phyloP scores from a whole-genome alignment of 1,140 invertebrate species.

The Lordiphosa mommai region DNA sequence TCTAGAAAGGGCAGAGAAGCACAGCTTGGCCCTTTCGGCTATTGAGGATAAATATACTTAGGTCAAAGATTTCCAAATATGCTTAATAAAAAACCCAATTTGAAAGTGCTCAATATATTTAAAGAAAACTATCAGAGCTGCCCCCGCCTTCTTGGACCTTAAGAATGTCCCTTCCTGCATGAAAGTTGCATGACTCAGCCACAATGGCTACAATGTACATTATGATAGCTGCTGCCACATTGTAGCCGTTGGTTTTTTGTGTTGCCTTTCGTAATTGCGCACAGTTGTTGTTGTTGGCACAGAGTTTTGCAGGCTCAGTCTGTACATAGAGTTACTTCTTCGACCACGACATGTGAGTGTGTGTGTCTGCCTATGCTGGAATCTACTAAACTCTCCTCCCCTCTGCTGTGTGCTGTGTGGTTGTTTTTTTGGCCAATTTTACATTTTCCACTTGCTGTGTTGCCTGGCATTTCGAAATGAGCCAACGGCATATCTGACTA shows the following conservation, averaged over 20 bases:
- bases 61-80: too few relatives aligned
- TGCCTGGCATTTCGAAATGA: constrained; percentile 41
- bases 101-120: too few relatives aligned
- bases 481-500: constrained; percentile 16
- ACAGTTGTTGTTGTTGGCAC: constrained; percentile 42
- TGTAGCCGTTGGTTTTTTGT: constrained; percentile 45
- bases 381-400: constrained; percentile 14
- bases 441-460: constrained; percentile 22
- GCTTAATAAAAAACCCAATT: too few relatives aligned
- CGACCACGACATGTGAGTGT: constrained; percentile 44
- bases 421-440: constrained; percentile 25
- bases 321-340: constrained; percentile 10
- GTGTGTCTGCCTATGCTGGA: constrained; percentile 1
- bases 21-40: too few relatives aligned
- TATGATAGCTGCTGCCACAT: constrained; percentile 65
- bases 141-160: background rate
- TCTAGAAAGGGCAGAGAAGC: too few relatives aligned
- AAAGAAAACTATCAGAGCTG: too few relatives aligned
- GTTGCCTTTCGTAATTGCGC: constrained; percentile 54
- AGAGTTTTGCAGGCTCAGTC: constrained; percentile 24
- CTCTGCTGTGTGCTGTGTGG: background rate
- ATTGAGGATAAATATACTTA: too few relatives aligned
- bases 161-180: too few relatives aligned
- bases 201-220: constrained; percentile 41
- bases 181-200: background rate